Evolutionary conservation across 1,140 invertebrate genomes (phyloP).

Genomic region (Drosophila carrolli): DNA sequence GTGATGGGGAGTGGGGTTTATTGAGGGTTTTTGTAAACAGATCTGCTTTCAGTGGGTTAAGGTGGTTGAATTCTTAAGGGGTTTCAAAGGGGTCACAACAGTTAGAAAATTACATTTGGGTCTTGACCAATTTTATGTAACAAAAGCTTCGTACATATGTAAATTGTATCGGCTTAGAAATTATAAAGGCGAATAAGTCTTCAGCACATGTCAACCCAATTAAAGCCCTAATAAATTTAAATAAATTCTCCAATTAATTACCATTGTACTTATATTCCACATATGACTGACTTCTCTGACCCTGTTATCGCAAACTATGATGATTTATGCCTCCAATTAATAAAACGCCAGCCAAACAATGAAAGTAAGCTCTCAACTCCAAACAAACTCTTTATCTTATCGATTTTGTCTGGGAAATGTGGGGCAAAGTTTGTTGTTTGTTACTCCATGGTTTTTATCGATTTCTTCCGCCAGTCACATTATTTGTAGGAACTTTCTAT

Average conservation of each 20-base stretch:
- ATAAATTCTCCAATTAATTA: conserved; percentile 13
- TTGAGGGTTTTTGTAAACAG: conserved; percentile 1
- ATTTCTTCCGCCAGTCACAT: conserved; percentile 45
- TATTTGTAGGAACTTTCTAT: conserved; percentile 57
- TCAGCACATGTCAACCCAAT: neutral
- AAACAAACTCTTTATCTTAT: conserved; percentile 59
- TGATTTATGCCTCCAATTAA: conserved; percentile 39
- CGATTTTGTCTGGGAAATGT: conserved; percentile 25
- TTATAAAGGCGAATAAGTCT: too few relatives aligned
- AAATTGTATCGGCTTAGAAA: too few relatives aligned
- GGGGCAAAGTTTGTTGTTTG: conserved; percentile 25
- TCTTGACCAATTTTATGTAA: neutral
- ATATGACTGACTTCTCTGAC: conserved; percentile 16
- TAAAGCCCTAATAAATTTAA: neutral
- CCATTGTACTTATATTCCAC: conserved; percentile 1
- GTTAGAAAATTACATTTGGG: too few relatives aligned
- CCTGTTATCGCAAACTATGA: conserved; percentile 1
- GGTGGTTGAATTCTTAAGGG: too few relatives aligned
- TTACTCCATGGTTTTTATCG: conserved; percentile 51
- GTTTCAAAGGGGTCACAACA: too few relatives aligned
- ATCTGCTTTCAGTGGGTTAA: neutral
- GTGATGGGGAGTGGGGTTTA: conserved; percentile 2
- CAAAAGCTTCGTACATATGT: neutral
- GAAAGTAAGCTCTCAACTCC: conserved; percentile 28
- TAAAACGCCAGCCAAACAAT: conserved; percentile 20